Conservation (phyloP, 1,140 invertebrate genomes). For the Bombyx mandarina region DNA sequence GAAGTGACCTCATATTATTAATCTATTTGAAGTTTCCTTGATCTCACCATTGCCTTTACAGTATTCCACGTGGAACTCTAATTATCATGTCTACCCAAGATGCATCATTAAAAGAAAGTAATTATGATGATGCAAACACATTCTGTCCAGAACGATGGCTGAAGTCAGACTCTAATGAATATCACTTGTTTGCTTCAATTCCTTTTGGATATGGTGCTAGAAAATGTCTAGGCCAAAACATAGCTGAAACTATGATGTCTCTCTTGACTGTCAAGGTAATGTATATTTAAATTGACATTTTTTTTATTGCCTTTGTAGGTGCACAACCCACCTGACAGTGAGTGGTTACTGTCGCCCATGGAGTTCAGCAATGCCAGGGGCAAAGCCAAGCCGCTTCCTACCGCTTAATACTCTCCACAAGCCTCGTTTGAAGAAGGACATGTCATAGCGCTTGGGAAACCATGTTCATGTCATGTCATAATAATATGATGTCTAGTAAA, state of each 20-base stretch:
- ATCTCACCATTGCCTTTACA: constrained; percentile 3
- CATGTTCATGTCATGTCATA: not conserved
- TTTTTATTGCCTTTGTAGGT: not conserved
- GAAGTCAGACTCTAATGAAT: constrained; percentile 42
- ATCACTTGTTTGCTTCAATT: constrained; percentile 70
- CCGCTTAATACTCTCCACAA: too few species aligned
- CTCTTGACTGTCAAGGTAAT: constrained; percentile 72
- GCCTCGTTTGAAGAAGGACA: too few species aligned
- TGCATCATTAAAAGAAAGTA: constrained; percentile 75
- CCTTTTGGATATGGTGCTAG: constrained; percentile 75
- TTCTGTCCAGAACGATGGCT: constrained; percentile 83
- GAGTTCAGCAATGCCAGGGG: too few species aligned
- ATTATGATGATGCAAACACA: constrained; percentile 78
- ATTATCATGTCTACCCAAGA: constrained; percentile 81
- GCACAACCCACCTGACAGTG: too few species aligned
- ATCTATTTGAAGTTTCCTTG: too few species aligned
- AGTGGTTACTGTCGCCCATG: too few species aligned
- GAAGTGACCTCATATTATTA: not conserved
- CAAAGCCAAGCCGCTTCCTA: too few species aligned
- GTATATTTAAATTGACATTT: not conserved
- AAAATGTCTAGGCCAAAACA: constrained; percentile 73
- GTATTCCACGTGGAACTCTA: constrained; percentile 75
- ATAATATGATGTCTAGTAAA: not conserved
- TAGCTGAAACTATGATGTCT: constrained; percentile 73
- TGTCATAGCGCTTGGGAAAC: not conserved